Conservation (phyloP, 1,140 invertebrate genomes). For the Bombus cullumanus region DNA sequence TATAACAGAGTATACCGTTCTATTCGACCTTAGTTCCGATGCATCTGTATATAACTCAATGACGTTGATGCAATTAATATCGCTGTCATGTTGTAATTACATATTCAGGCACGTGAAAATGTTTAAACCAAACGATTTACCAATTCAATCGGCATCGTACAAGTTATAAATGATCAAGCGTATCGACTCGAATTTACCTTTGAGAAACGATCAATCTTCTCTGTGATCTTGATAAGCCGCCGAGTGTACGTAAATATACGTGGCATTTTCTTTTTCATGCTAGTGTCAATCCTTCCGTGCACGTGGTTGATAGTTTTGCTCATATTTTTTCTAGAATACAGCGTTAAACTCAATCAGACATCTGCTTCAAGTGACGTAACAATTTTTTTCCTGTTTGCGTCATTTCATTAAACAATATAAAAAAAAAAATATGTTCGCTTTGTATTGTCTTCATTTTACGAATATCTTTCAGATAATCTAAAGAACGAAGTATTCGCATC, state of each 20-base stretch:
- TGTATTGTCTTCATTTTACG: neutral
- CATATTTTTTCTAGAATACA: neutral
- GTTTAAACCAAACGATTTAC: slow-evolving; percentile 48
- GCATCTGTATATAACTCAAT: neutral
- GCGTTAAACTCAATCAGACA: neutral
- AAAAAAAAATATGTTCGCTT: neutral
- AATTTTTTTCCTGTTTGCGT: neutral
- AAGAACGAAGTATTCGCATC: neutral
- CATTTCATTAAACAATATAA: neutral
- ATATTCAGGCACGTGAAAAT: slow-evolving; percentile 32
- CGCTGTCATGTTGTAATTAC: slow-evolving; percentile 58
- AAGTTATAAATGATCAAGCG: slow-evolving; percentile 48
- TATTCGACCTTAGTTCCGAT: slow-evolving; percentile 19
- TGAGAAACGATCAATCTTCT: slow-evolving; percentile 28
- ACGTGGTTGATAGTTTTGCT: neutral
- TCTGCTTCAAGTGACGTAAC: neutral
- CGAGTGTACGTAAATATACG: slow-evolving; percentile 13
- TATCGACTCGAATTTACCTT: slow-evolving; percentile 23
- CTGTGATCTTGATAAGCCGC: slow-evolving; percentile 41
- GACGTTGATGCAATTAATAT: slow-evolving; percentile 50
- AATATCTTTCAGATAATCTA: neutral
- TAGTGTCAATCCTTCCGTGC: neutral
- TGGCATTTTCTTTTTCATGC: slow-evolving; percentile 22
- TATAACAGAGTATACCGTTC: slow-evolving; percentile 8
- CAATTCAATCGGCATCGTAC: slow-evolving; percentile 43